Base-by-base conservation (phyloP, 2,797 vertebrate species). In the Lemur catta region DNA sequence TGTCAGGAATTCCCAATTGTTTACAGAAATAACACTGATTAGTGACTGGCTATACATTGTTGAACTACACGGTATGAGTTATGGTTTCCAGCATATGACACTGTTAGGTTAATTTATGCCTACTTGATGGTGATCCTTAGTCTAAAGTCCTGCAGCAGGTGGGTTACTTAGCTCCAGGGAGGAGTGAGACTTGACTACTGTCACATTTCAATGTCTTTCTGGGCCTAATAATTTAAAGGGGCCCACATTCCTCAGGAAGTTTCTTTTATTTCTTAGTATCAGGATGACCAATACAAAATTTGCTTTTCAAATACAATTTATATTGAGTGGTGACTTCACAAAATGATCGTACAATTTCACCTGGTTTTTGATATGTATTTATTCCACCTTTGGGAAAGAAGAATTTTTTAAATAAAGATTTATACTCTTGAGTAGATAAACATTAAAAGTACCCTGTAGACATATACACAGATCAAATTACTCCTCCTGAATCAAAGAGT, bases 381-480 rank as follows among this genome's bases (percentile, higher is more conserved):
- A 84, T 61, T 63, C 55, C 15, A 48, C 12, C 17, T 43, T 79
- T n/a, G 78, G 38, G 38, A 76, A 95, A 18, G 69, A 89, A 85
- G 2, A 20, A 35, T 69, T 57, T 0, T 95, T 52, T 50, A 89
- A 63, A 55, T 26, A 85, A 75, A 63, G 38, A 80, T 18, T 52
- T 75, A 59, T 55, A 93, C 11, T 46, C 55, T 80, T 84, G 67
- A 69, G n/a, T 71, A n/a, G 48, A 38, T 50, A 94, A 85, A 82
- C 63, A 91, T 22, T 69, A 85, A 50, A 84, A 33, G 5, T 57
- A 91, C 41, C 63, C 72, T 74, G 13, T 41, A 92, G 38, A 61
- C 20, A 65, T 41, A 79, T 75, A 82, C 81, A 61, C n/a, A 91
- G 30, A 48, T 94, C 28, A 93, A 91, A 84, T 84, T 65, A 91